phyloP scores from a whole-genome alignment of 2,888 invertebrate genomes.

The Augochlorella aurata region DNA sequence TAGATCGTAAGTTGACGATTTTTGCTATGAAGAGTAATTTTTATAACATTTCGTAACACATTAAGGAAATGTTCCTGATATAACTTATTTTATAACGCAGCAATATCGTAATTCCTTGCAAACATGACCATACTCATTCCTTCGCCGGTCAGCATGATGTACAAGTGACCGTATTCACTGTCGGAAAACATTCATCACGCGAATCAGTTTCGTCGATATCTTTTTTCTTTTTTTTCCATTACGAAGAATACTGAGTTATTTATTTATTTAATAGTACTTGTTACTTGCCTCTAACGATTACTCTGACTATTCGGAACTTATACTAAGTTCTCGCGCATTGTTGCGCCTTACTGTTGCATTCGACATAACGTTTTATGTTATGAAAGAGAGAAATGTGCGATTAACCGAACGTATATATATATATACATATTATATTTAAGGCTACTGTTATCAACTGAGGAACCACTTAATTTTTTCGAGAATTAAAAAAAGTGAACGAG shows the following conservation, averaged over 20 bases:
- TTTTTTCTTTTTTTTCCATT: neutral
- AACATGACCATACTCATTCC: constrained; percentile 27
- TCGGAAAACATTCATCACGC: constrained; percentile 28
- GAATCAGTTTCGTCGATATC: constrained; percentile 34
- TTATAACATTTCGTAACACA: constrained; percentile 43
- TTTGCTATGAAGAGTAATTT: constrained; percentile 43
- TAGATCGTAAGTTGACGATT: constrained; percentile 57
- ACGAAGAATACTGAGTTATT: constrained; percentile 47
- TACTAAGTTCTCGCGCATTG: constrained; percentile 42
- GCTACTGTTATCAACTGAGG: constrained; percentile 44
- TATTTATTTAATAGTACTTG: constrained; percentile 54
- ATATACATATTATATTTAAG: constrained; percentile 49
- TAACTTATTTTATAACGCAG: constrained; percentile 48
- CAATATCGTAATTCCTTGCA: constrained; percentile 20
- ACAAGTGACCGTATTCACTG: constrained; percentile 21
- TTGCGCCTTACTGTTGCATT: constrained; percentile 19
- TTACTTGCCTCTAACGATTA: constrained; percentile 11
- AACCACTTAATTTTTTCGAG: constrained; percentile 38
- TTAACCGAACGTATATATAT: constrained; percentile 34
- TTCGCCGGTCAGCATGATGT: neutral
- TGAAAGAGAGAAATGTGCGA: constrained; percentile 46
- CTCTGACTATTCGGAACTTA: constrained; percentile 44
- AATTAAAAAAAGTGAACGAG: constrained; percentile 14
- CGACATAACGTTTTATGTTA: constrained; percentile 63
- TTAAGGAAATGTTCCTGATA: constrained; percentile 54